These are phyloP conservation scores for Drosophila meridiana DNA, from an alignment of 2,888 invertebrate genomes.

Conservation along the genomic window DNA sequence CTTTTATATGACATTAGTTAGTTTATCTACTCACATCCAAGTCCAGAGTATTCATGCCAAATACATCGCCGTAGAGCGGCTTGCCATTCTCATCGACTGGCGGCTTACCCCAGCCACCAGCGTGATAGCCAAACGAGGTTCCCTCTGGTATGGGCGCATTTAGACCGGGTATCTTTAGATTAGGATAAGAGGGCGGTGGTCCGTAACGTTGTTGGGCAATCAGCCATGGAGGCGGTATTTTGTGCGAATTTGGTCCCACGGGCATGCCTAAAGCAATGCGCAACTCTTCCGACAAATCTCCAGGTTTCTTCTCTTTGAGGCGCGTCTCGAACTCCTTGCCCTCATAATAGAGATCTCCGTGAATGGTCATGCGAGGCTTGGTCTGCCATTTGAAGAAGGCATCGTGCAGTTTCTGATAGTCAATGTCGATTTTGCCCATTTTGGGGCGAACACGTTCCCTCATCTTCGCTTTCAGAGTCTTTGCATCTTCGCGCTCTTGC, in stretches of 20 bases:
- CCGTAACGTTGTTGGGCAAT: conserved; percentile 92
- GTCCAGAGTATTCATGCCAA: conserved; percentile 92
- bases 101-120: conserved; percentile 99
- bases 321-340: conserved; percentile 99
- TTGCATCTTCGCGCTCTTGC: conserved; percentile 98
- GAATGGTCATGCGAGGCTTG: conserved; percentile 99
- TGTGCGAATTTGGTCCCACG: conserved; percentile 95
- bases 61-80: conserved; percentile 99
- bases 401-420: conserved; percentile 99
- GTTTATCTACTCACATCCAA: conserved; percentile 87
- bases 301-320: conserved; percentile 99
- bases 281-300: conserved; percentile 97
- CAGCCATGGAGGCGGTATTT: conserved; percentile 96
- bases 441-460: conserved; percentile 98
- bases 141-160: conserved; percentile 99
- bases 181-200: conserved; percentile 99
- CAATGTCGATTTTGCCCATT: conserved; percentile 99
- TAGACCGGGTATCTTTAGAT: conserved; percentile 97
- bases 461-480: conserved; percentile 98
- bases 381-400: conserved; percentile 99
- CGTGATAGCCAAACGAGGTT: conserved; percentile 99
- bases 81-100: conserved; percentile 99
- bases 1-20: background rate
- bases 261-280: conserved; percentile 99
- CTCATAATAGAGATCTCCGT: conserved; percentile 99